Base-by-base conservation (phyloP, 2,888 invertebrate species). In the Sinodicranocentrus sp. region DNA sequence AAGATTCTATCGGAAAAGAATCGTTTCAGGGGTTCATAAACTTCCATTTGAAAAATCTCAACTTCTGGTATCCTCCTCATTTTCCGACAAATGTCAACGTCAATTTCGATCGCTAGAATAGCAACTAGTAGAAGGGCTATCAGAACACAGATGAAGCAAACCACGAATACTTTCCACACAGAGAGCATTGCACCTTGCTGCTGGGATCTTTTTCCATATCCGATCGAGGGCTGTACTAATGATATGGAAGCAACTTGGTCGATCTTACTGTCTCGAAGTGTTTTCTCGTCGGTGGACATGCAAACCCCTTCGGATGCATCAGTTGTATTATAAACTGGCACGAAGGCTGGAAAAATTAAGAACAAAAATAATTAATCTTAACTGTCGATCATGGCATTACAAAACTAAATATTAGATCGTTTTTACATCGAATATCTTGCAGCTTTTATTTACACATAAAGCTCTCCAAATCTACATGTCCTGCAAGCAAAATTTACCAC, bases 31-130 rank as follows among this genome's bases (percentile, higher is more conserved):
- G 88, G 88, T 15, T 88, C 87, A 70, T 89, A 89, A 8, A 89
- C 68, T 80, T 89, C 88, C 17, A 82, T 80, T 73, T 87, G 88
- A 75, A 89, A 89, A 63, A 87, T 84, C 75, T 89, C 89, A 63
- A 89, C 88, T 84, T 89, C 89, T 26, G 89, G 89, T 85, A 89
- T 89, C 28, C 85, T 80, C 52, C 89, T 72, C 89, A 89, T 89
- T 48, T 84, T 85, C 44, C 85, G 85, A 75, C 88, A 89, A 71
- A 89, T 85, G 61, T 89, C 89, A 57, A 87, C 61, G 48, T 89
- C 89, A 61, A 88, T 82, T 84, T 89, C 89, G 72, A 89, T 89
- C 13, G 87, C 87, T 19, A 87, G 52, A 70, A 89, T 86, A n/a
- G 89, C 88, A 13, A 88, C 89, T 21, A 85, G 61, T 2, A 89